Percentiles rank a stretch among this genome's conserved stretches.
Conservation (phyloP, 2,888 invertebrate species). For the Standfussiana lucernea region DNA sequence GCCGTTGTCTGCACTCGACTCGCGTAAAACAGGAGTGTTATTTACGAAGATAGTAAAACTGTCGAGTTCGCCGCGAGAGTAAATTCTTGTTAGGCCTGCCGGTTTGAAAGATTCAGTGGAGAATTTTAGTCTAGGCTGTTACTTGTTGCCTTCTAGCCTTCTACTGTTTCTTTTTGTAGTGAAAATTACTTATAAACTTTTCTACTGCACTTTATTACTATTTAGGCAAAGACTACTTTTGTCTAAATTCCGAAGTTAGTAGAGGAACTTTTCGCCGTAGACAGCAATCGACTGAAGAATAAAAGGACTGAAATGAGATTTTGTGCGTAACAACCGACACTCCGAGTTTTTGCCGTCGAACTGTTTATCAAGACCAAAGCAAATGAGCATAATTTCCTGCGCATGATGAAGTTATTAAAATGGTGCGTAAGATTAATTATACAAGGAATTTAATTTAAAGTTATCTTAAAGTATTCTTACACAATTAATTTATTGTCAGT, state of each 20-base stretch:
- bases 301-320: background rate
- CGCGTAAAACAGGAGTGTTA: conserved; percentile 33
- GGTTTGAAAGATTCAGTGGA: background rate
- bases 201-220: background rate
- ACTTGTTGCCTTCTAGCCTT: background rate
- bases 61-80: conserved; percentile 47
- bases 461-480: background rate
- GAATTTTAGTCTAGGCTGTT: background rate
- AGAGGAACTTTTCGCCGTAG: background rate
- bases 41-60: conserved; percentile 64
- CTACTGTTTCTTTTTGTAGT: background rate
- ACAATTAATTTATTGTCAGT: background rate
- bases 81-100: conserved; percentile 54
- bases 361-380: conserved; percentile 12
- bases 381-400: conserved; percentile 25
- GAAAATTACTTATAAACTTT: background rate
- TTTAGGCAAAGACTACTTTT: background rate
- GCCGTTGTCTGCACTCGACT: conserved; percentile 21
- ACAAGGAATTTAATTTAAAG: background rate
- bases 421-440: background rate
- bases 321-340: background rate
- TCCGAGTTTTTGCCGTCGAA: background rate
- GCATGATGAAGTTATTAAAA: conserved; percentile 22
- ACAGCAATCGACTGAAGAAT: background rate
- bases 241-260: background rate